Percentiles rank a stretch among this genome's conserved stretches.
Conservation (phyloP, 2,797 vertebrate species). For the Myotis vivesi region DNA sequence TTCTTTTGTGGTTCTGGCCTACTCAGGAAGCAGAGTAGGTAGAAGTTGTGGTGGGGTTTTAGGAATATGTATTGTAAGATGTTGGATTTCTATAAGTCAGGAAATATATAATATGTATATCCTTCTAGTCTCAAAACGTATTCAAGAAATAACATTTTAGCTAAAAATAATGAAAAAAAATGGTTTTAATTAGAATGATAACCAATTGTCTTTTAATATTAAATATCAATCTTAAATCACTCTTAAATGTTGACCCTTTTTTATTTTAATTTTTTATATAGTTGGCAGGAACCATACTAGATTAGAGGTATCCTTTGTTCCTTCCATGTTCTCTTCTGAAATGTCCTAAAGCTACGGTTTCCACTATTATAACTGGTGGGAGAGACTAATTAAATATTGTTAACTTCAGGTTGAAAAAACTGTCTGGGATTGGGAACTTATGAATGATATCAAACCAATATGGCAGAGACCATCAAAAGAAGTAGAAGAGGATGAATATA, state of each 20-base stretch:
- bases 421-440: slow-evolving; percentile 99
- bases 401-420: slow-evolving; percentile 95
- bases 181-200: neutral
- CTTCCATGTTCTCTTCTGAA: neutral
- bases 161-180: neutral
- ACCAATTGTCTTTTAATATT: neutral
- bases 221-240: neutral
- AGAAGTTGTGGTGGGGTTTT: neutral
- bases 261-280: neutral
- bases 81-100: neutral
- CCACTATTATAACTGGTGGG: neutral
- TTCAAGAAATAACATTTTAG: slow-evolving; percentile 27
- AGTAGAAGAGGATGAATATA: slow-evolving; percentile 98
- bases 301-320: neutral
- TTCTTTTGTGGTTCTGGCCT: neutral
- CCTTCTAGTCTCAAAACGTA: neutral
- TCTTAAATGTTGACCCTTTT: neutral
- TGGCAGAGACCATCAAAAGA: slow-evolving; percentile 98
- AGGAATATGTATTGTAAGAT: neutral
- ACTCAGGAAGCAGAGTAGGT: neutral
- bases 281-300: neutral
- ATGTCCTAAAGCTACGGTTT: neutral
- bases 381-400: slow-evolving; percentile 9
- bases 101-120: neutral
- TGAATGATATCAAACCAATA: slow-evolving; percentile 99